Percentiles rank a stretch among this genome's conserved stretches.
Evolutionary conservation across 2,888 invertebrate genomes (phyloP).

Genomic region (Drosophila birchii): DNA sequence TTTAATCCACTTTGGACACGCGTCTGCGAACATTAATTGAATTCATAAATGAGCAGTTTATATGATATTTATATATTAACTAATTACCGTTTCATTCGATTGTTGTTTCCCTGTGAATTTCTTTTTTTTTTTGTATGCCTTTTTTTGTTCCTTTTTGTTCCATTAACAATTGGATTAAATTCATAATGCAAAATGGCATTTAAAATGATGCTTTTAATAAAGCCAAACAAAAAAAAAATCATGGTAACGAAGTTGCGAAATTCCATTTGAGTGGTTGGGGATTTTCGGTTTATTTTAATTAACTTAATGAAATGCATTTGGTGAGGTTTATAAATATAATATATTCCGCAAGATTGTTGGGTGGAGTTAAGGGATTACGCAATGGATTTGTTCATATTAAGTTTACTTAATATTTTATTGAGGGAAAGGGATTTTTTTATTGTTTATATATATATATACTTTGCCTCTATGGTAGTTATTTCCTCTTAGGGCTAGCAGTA

Average conservation of each 20-base stretch:
- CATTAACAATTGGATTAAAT: constrained; percentile 71
- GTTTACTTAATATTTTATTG: neutral
- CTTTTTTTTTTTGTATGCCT: neutral
- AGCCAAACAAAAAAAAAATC: constrained; percentile 27
- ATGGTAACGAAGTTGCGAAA: constrained; percentile 33
- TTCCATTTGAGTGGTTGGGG: constrained; percentile 51
- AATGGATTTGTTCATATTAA: neutral
- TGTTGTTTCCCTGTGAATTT: constrained; percentile 39
- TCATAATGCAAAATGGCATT: constrained; percentile 63
- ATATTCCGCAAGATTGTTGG: constrained; percentile 7
- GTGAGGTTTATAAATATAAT: constrained; percentile 16
- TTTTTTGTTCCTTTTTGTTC: constrained; percentile 18
- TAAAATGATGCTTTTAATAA: constrained; percentile 61
- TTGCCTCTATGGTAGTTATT: too few species aligned
- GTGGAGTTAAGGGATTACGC: constrained; percentile 11
- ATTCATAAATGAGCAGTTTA: constrained; percentile 70
- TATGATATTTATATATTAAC: constrained; percentile 70
- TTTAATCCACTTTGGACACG: constrained; percentile 70
- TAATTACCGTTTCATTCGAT: constrained; percentile 63
- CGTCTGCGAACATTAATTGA: constrained; percentile 69
- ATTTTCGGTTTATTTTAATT: constrained; percentile 70
- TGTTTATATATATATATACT: too few species aligned
- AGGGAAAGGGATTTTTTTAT: too few species aligned
- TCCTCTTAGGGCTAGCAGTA: too few species aligned
- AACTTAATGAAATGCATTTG: constrained; percentile 64